A percentile compares a stretch with the other conserved stretches of the same genome.
phyloP scores from a whole-genome alignment of 2,113 vertebrate genomes.

The Perca flavescens region DNA sequence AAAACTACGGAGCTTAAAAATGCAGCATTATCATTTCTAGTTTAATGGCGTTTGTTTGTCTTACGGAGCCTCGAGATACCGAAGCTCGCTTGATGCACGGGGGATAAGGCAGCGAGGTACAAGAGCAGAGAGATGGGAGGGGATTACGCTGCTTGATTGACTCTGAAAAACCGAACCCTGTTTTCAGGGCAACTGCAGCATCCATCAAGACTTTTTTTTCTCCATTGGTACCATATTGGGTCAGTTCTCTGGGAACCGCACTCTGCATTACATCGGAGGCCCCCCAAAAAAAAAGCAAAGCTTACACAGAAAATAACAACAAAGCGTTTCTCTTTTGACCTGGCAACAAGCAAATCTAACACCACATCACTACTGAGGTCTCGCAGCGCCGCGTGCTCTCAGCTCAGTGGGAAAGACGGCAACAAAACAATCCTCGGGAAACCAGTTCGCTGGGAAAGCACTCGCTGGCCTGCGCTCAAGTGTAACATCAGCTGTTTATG shows the following conservation, averaged over 20 bases:
- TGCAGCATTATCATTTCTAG: constrained; percentile 70
- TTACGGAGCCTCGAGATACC: constrained; percentile 39
- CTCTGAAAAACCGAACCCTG: constrained; percentile 40
- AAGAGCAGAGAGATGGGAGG: constrained; percentile 44
- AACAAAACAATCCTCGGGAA: not conserved
- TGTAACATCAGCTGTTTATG: constrained; percentile 60
- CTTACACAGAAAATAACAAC: constrained; percentile 49
- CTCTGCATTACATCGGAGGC: constrained; percentile 49
- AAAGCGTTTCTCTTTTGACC: constrained; percentile 39
- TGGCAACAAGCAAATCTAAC: constrained; percentile 31
- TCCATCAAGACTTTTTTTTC: constrained; percentile 40
- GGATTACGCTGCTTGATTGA: constrained; percentile 47
- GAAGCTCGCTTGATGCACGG: constrained; percentile 54
- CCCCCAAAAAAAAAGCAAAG: constrained; percentile 56
- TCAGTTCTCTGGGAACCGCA: constrained; percentile 52
- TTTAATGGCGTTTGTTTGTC: constrained; percentile 76
- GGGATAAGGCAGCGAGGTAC: constrained; percentile 79
- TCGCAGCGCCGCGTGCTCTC: constrained; percentile 54
- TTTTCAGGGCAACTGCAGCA: constrained; percentile 62
- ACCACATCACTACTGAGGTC: constrained; percentile 76
- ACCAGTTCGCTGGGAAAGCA: constrained; percentile 43
- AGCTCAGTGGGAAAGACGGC: constrained; percentile 76
- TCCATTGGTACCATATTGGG: constrained; percentile 74
- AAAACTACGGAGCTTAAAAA: constrained; percentile 78
- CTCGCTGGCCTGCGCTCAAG: constrained; percentile 49